Percentiles rank a stretch among this genome's conserved stretches.
phyloP scores from a whole-genome alignment of 2,888 invertebrate genomes.

The Agrotis ipsilon region DNA sequence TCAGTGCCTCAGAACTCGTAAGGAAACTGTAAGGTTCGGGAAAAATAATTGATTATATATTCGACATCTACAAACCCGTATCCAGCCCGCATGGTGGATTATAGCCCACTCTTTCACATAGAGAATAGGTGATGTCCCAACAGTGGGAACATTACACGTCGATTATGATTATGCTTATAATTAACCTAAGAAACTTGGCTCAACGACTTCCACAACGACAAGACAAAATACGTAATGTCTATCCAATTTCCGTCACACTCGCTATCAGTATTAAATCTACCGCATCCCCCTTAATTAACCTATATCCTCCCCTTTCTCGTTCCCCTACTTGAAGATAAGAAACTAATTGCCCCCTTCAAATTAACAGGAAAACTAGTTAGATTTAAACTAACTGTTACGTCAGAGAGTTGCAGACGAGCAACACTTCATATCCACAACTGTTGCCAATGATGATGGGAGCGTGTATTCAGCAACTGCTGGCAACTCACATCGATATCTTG shows the following conservation, averaged over 20 bases:
- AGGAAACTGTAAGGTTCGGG: too few species aligned
- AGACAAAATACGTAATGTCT: constrained; percentile 26
- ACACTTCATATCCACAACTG: neutral
- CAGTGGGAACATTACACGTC: too few species aligned
- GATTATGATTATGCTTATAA: neutral
- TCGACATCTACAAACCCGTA: neutral
- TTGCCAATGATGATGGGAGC: neutral
- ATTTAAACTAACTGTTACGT: constrained; percentile 51
- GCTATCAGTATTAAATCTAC: constrained; percentile 43
- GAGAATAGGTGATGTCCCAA: neutral
- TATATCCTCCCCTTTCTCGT: constrained; percentile 11
- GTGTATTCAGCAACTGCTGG: neutral
- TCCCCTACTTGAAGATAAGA: constrained; percentile 34
- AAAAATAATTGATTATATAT: too few species aligned
- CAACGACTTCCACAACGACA: neutral
- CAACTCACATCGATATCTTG: neutral
- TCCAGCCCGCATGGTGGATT: neutral
- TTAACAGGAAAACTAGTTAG: constrained; percentile 59
- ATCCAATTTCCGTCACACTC: constrained; percentile 40
- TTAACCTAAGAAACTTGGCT: neutral
- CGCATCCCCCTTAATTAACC: constrained; percentile 33
- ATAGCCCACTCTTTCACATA: neutral
- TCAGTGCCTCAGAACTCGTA: too few species aligned
- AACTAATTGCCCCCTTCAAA: constrained; percentile 58
- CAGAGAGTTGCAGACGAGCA: constrained; percentile 1